A percentile compares a stretch with the other conserved stretches of the same genome.
phyloP scores from a whole-genome alignment of 1,140 invertebrate genomes.

The Pteromalus puparum region DNA sequence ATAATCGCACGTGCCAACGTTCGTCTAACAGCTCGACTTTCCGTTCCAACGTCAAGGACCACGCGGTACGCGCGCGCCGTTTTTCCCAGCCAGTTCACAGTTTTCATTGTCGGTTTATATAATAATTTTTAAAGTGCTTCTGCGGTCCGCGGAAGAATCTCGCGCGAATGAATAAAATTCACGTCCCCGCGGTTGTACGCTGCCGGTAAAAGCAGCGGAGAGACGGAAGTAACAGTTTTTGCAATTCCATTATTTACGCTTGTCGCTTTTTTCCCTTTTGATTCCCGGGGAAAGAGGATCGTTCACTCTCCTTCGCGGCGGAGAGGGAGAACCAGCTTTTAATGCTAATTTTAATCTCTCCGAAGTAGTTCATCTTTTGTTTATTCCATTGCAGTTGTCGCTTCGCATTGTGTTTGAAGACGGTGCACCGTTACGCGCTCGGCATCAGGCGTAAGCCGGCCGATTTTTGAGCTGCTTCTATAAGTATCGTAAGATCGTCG shows the following conservation, averaged over 20 bases:
- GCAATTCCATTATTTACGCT: constrained; percentile 9
- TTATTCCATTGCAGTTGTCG: neutral
- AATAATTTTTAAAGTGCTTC: constrained; percentile 45
- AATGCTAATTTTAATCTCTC: constrained; percentile 36
- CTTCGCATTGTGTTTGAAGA: neutral
- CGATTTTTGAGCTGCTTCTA: neutral
- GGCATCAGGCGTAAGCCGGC: no score
- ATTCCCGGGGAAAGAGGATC: neutral
- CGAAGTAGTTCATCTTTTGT: constrained; percentile 29
- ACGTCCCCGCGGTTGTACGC: neutral
- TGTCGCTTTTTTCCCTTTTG: constrained; percentile 7
- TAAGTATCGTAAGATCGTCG: neutral
- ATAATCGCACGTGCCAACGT: neutral
- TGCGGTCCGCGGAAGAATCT: constrained; percentile 16
- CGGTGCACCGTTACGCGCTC: no score
- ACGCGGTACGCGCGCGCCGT: neutral
- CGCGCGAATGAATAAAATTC: constrained; percentile 35
- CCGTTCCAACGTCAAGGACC: constrained; percentile 21
- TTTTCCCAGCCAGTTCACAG: neutral
- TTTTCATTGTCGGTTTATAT: constrained; percentile 44
- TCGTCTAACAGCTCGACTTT: constrained; percentile 2
- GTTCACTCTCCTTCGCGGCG: neutral
- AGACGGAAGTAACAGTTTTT: constrained; percentile 40
- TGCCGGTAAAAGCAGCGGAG: constrained; percentile 11
- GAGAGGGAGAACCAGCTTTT: neutral